These are phyloP conservation scores for Troides oblongomaculatus DNA, from an alignment of 2,888 invertebrate species.

Conservation along the genomic window DNA sequence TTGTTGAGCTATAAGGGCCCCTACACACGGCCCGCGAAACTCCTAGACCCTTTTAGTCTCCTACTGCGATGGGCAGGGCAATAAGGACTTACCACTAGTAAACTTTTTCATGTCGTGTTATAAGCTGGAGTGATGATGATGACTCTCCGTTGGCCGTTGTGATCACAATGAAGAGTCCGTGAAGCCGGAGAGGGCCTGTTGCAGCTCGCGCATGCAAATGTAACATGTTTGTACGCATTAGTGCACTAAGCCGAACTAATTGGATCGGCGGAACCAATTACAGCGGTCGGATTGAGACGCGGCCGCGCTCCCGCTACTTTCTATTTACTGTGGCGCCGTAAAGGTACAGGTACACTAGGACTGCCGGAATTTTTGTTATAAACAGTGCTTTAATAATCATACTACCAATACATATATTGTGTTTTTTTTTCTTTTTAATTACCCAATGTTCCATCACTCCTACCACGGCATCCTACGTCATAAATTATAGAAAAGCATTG, in stretches of 20 bases:
- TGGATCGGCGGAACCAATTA: conserved; percentile 26
- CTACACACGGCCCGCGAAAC: too few species aligned
- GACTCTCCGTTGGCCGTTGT: conserved; percentile 10
- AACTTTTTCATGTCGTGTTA: too few species aligned
- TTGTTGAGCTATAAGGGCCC: too few species aligned
- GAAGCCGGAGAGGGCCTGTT: neutral
- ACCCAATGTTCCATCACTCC: too few species aligned
- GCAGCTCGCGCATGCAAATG: neutral
- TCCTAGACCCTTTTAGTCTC: too few species aligned
- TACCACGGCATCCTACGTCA: too few species aligned
- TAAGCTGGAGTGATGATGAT: conserved; percentile 15
- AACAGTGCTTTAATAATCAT: too few species aligned
- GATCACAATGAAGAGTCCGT: conserved; percentile 1
- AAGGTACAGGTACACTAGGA: conserved; percentile 6
- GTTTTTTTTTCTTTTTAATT: too few species aligned
- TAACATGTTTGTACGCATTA: conserved; percentile 6
- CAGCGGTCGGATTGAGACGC: conserved; percentile 17
- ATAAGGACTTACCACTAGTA: too few species aligned
- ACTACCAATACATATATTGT: too few species aligned
- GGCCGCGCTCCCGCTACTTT: conserved; percentile 12
- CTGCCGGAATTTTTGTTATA: neutral
- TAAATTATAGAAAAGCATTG: too few species aligned
- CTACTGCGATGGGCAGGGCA: too few species aligned
- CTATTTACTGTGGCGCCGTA: conserved; percentile 2
- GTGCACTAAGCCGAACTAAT: conserved; percentile 14